Evolutionary conservation across 2,797 vertebrate species (phyloP), one percentile per base, ranked within the genome.

Genomic region (Thunnus albacares): DNA sequence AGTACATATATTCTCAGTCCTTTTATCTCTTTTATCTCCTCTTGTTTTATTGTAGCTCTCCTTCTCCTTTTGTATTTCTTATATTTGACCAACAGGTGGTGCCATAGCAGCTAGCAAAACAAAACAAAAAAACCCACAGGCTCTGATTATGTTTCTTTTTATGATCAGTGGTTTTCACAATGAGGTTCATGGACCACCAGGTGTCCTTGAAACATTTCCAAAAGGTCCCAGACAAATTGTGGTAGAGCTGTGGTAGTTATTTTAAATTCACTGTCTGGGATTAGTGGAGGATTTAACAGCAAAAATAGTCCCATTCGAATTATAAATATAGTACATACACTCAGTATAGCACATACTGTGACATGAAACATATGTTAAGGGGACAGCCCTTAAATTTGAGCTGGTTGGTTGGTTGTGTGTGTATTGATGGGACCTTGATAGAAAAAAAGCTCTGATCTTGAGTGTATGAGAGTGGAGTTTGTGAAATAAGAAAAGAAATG

Each of bases 81-180:
- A n/a, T 15, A 6, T 56, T 30, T 67, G 1, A 62, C 84, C 92
- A 87, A 82, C 70, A 91, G 92, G 83, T 87, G 90, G 89, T 17
- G 86, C 74, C 71, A 84, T 45, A 69, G 79, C 64, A 85, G 73
- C 66, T 68, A 45, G 0, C 11, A 71, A 43, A 43, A 38, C 38
- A 20, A 20, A 51, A 47, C 1, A 43, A 43, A 43, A 30, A 22
- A 61, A 33, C 30, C 30, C 5, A 81, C 73, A 64, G 52, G 4
- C 14, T 53, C 35, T 52, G 26, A 70, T 55, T 52, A 13, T 57
- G n/a, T 53, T 75, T 57, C 41, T 69, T 57, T 30, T 77, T 22
- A 56, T 35, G 47, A 82, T 26, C 20, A 28, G 18, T 35, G 28
- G 49, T 35, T 24, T 56, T 12, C 62, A 81, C 33, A n/a, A 59